A percentile compares a stretch with the other conserved stretches of the same genome.
These are phyloP conservation scores for Pelecanus crispus DNA, from an alignment of 2,113 vertebrate genomes.

Conservation along the genomic window DNA sequence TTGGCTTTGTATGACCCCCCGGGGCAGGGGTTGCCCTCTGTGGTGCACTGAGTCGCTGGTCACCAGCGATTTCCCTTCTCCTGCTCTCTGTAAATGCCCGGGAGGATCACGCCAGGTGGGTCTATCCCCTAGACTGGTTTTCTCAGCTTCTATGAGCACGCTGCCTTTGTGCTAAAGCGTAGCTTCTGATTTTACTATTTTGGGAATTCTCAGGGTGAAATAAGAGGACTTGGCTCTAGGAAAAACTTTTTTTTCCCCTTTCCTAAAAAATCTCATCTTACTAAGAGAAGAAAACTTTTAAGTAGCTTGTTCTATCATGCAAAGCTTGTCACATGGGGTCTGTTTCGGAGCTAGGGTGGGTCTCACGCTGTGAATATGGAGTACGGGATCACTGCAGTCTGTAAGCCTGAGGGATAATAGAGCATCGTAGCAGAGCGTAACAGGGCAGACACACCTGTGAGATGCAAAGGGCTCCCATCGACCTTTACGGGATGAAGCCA, in stretches of 20 bases:
- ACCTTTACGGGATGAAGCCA: not conserved
- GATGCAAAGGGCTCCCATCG: not conserved
- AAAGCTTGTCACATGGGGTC: not conserved
- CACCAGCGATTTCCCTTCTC: not conserved
- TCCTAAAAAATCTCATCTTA: not conserved
- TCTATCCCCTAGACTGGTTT: not conserved
- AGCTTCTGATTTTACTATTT: not conserved
- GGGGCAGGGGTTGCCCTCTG: not conserved
- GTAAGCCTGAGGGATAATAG: not conserved
- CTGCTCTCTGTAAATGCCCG: fast-evolving
- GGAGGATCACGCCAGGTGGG: not conserved
- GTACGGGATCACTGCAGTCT: not conserved
- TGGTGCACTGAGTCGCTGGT: not conserved
- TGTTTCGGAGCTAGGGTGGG: not conserved
- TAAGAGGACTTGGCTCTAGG: not conserved
- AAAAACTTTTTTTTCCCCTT: not conserved
- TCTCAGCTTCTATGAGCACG: not conserved
- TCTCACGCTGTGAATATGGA: not conserved
- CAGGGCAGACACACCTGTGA: not conserved
- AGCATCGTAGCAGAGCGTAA: not conserved
- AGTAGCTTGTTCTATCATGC: not conserved
- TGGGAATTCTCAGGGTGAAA: constrained; percentile 29
- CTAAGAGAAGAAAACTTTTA: not conserved
- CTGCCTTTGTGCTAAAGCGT: not conserved
- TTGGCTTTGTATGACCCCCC: not conserved